These are phyloP conservation scores for Danaus chrysippus DNA, from an alignment of 2,888 invertebrate species.

Conservation along the genomic window DNA sequence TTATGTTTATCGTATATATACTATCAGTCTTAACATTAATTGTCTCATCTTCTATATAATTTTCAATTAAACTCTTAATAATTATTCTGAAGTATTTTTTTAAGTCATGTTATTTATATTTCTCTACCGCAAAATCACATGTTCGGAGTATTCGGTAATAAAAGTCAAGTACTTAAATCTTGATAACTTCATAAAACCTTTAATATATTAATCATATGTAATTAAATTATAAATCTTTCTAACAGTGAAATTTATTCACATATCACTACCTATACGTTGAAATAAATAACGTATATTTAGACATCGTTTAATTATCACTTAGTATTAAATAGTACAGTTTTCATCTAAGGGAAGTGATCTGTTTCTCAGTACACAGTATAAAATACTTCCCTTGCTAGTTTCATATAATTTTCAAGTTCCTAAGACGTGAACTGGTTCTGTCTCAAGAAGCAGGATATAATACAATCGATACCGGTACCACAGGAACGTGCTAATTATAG, in stretches of 20 bases:
- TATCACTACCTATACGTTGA: too few relatives aligned
- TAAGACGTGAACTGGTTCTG: slow-evolving; percentile 22
- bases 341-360: slow-evolving; percentile 14
- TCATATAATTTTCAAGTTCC: slow-evolving; percentile 24
- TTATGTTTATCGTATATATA: slow-evolving; percentile 20
- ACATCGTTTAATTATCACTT: slow-evolving; percentile 7
- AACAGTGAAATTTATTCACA: too few relatives aligned
- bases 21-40: slow-evolving; percentile 18
- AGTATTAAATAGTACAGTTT: slow-evolving; percentile 8
- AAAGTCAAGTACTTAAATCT: too few relatives aligned
- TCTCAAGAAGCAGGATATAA: slow-evolving; percentile 21
- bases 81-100: too few relatives aligned
- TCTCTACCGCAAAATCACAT: too few relatives aligned
- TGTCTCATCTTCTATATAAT: slow-evolving; percentile 8
- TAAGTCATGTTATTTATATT: too few relatives aligned
- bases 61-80: too few relatives aligned
- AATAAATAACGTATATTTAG: too few relatives aligned
- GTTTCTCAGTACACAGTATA: slow-evolving; percentile 18
- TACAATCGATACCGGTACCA: slow-evolving; percentile 21
- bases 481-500: neutral
- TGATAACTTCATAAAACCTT: too few relatives aligned
- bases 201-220: too few relatives aligned
- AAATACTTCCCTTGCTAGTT: slow-evolving; percentile 9
- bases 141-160: too few relatives aligned
- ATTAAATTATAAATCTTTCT: too few relatives aligned